phyloP scores from a whole-genome alignment of 1,140 invertebrate species.

The Aplysia californica region DNA sequence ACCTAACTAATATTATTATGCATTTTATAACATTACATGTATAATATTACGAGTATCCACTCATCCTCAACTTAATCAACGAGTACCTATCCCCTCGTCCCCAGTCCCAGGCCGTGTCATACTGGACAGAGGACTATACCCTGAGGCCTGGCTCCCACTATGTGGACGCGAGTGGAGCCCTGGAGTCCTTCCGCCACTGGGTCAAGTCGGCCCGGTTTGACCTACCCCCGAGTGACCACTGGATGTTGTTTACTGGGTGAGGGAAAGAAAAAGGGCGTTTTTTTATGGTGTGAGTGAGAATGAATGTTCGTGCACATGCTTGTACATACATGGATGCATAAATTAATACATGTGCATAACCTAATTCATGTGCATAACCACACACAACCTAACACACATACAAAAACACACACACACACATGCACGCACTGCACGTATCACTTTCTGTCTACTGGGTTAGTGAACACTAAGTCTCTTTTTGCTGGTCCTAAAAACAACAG shows the following conservation, averaged over 20 bases:
- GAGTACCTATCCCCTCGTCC: background rate
- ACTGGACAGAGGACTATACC: conserved; percentile 32
- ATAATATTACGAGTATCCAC: no score
- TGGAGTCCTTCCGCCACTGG: conserved; percentile 29
- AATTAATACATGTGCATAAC: no score
- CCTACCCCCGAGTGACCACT: conserved; percentile 33
- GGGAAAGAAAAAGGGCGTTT: background rate
- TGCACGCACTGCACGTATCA: background rate
- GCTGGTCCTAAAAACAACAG: no score
- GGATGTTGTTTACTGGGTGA: conserved; percentile 37
- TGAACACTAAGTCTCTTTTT: no score
- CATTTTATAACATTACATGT: no score
- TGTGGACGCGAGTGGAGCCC: conserved; percentile 20
- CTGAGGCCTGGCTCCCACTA: background rate
- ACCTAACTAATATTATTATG: background rate
- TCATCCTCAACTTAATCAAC: no score
- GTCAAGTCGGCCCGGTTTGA: background rate
- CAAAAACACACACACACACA: background rate
- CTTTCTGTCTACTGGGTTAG: no score
- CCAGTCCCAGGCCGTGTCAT: conserved; percentile 24
- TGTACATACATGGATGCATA: no score
- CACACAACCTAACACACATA: no score
- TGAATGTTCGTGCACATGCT: no score
- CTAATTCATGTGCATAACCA: no score
- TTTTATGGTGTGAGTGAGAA: no score